Percentiles rank a stretch among this genome's conserved stretches.
Evolutionary conservation across 53 echinoderm and acorn worm genomes (phyloP).

Genomic region (Antedon mediterranea): DNA sequence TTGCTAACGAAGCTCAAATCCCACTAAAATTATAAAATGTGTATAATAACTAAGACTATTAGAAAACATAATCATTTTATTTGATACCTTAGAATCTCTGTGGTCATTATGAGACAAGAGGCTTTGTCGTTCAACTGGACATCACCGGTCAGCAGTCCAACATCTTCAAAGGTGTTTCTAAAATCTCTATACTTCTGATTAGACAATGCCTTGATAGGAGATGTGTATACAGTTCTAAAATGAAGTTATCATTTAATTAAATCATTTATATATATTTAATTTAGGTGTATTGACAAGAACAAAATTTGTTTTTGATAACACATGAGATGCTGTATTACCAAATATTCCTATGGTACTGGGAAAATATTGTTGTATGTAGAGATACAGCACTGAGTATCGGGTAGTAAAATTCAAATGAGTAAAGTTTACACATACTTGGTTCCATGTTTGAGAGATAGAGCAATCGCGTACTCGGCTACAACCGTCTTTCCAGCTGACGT

Average conservation of each 20-base stretch:
- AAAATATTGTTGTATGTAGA: no score
- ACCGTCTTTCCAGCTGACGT: conserved; percentile 97
- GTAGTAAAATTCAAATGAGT: no score
- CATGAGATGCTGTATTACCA: no score
- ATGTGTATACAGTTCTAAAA: conserved; percentile 83
- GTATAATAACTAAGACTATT: no score
- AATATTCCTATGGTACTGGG: no score
- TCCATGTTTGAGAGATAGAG: conserved; percentile 61
- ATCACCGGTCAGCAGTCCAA: conserved; percentile 93
- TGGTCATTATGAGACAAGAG: conserved; percentile 94
- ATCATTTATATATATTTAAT: no score
- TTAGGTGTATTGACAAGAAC: no score
- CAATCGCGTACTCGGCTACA: conserved; percentile 95
- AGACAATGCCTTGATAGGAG: conserved; percentile 95
- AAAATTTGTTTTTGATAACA: no score
- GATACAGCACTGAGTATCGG: no score
- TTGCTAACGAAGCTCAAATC: no score
- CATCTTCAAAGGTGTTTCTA: conserved; percentile 59
- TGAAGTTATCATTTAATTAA: no score
- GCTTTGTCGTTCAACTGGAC: conserved; percentile 84
- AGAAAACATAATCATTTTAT: background rate
- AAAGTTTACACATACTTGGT: conserved; percentile 42
- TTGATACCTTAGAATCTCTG: conserved; percentile 72
- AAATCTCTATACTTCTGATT: conserved; percentile 99
- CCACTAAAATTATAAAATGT: no score